Conservation (phyloP, 1,140 invertebrate genomes). For the Stegodyphus mimosarum region DNA sequence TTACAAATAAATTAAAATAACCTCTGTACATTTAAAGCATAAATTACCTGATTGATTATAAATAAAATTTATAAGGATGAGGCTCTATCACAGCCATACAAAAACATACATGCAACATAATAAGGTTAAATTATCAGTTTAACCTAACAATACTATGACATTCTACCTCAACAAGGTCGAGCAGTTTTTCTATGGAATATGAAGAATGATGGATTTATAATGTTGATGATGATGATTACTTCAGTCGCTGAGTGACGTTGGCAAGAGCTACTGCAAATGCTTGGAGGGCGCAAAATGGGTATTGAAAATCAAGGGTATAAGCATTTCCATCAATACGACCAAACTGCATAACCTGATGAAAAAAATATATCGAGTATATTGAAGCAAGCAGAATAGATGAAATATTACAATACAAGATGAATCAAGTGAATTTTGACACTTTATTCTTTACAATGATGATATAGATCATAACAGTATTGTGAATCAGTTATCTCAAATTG, state of each 20-base stretch:
- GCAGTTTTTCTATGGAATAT: not conserved
- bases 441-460: too few relatives aligned
- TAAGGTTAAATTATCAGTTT: not conserved
- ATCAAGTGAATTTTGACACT: too few relatives aligned
- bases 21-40: too few relatives aligned
- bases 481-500: too few relatives aligned
- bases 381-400: too few relatives aligned
- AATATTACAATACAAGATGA: too few relatives aligned
- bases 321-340: constrained; percentile 98
- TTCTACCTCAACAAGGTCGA: not conserved
- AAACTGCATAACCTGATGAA: constrained; percentile 95
- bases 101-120: not conserved
- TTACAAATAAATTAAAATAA: too few relatives aligned
- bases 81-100: not conserved
- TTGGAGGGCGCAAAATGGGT: constrained; percentile 97
- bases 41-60: not conserved
- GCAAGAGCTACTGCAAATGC: constrained; percentile 98
- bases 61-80: not conserved
- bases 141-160: not conserved
- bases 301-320: constrained; percentile 98
- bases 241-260: constrained; percentile 97
- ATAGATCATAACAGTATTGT: too few relatives aligned
- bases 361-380: not conserved
- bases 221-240: constrained; percentile 72
- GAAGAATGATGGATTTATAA: not conserved